Conservation (phyloP, 2,888 invertebrate species). For the Amblyjoppa proteus region DNA sequence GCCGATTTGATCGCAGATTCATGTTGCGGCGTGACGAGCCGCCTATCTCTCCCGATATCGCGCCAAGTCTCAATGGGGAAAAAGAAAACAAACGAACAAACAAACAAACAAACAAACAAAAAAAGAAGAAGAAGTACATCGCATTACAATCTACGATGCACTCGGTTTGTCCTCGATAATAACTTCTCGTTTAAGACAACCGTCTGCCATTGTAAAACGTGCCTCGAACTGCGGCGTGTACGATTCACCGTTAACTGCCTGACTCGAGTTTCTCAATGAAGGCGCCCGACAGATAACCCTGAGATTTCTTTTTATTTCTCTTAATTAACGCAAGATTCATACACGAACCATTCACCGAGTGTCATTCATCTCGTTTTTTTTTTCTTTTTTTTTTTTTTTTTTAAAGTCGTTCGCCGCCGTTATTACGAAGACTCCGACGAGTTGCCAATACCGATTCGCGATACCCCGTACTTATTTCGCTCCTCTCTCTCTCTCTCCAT, state of each 20-base stretch:
- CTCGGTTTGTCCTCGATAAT: not conserved
- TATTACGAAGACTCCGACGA: not conserved
- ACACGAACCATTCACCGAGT: slow-evolving; percentile 36
- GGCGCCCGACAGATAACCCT: slow-evolving; percentile 39
- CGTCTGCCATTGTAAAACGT: slow-evolving; percentile 16
- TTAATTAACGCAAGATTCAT: not conserved
- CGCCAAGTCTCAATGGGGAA: slow-evolving; percentile 6
- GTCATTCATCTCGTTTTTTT: slow-evolving; percentile 1
- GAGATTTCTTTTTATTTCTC: not conserved
- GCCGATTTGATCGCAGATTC: slow-evolving; percentile 22
- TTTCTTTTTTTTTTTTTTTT: slow-evolving; percentile 14
- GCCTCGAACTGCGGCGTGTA: not conserved
- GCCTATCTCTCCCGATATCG: slow-evolving; percentile 20
- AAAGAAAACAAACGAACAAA: not conserved
- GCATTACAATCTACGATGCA: slow-evolving; percentile 11
- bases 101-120: too few relatives aligned
- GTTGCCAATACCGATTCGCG: not conserved
- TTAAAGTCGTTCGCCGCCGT: not conserved
- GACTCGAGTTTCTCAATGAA: slow-evolving; percentile 39
- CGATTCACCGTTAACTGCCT: not conserved
- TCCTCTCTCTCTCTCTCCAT: slow-evolving; percentile 17
- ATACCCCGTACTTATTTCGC: not conserved
- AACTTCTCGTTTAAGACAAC: not conserved
- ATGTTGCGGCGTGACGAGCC: slow-evolving; percentile 3
- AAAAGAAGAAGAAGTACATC: not conserved